These are phyloP conservation scores for Drosophila paramelanica DNA, from an alignment of 2,888 invertebrate genomes.

Conservation along the genomic window DNA sequence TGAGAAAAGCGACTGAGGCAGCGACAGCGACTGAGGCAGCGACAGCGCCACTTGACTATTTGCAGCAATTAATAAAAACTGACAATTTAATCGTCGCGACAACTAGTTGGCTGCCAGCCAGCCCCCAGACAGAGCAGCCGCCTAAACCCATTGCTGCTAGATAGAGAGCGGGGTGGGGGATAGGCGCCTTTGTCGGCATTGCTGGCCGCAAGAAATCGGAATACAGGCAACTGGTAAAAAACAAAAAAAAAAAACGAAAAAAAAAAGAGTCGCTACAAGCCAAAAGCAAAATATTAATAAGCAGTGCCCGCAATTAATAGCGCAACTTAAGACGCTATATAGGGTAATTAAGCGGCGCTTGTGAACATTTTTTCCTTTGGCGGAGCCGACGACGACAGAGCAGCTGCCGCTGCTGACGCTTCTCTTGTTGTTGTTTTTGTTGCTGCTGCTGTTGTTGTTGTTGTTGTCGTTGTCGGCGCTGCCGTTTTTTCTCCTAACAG, in stretches of 20 bases:
- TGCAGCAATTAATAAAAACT: slow-evolving; percentile 83
- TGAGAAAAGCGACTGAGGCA: background rate
- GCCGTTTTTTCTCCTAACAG: slow-evolving; percentile 62
- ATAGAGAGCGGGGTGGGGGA: slow-evolving; percentile 9
- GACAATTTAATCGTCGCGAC: slow-evolving; percentile 83
- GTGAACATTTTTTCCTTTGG: slow-evolving; percentile 78
- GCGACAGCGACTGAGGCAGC: slow-evolving; percentile 20
- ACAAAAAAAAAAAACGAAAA: background rate
- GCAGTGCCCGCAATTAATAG: slow-evolving; percentile 82
- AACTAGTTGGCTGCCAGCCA: slow-evolving; percentile 81
- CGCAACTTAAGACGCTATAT: slow-evolving; percentile 82
- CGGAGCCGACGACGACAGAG: slow-evolving; percentile 60
- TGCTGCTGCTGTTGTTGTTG: slow-evolving; percentile 28
- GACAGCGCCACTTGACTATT: slow-evolving; percentile 64
- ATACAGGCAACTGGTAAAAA: slow-evolving; percentile 20
- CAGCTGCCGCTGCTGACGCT: slow-evolving; percentile 31
- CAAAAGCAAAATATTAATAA: slow-evolving; percentile 76
- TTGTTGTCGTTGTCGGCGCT: slow-evolving; percentile 49
- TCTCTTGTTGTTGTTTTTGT: slow-evolving; percentile 17
- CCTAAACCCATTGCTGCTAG: slow-evolving; percentile 30
- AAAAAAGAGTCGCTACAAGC: slow-evolving; percentile 45
- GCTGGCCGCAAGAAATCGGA: slow-evolving; percentile 47
- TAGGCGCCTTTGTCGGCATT: slow-evolving; percentile 73
- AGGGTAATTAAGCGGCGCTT: slow-evolving; percentile 81
- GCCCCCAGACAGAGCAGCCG: slow-evolving; percentile 64